Evolutionary conservation across 2,888 invertebrate genomes (phyloP).

Genomic region (Leistus spinibarbis): DNA sequence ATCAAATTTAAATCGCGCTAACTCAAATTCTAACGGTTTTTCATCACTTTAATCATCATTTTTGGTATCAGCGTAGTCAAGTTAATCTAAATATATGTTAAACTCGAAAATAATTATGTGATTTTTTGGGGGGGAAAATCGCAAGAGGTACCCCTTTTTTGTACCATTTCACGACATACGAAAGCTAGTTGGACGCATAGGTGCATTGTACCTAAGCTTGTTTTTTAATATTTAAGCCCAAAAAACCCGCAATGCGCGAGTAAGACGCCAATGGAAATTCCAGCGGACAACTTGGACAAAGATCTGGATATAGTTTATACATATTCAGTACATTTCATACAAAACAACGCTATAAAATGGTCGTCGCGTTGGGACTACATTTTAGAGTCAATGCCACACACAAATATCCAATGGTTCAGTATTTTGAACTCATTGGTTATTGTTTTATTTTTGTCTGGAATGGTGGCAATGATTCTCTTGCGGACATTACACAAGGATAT

Average conservation of each 20-base stretch:
- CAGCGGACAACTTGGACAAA: slow-evolving; percentile 50
- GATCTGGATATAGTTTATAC: slow-evolving; percentile 76
- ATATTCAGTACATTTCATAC: slow-evolving; percentile 82
- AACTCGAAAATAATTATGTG: too few species aligned
- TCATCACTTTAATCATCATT: too few species aligned
- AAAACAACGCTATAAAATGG: slow-evolving; percentile 91
- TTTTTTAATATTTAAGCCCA: slow-evolving; percentile 40
- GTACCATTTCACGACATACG: too few species aligned
- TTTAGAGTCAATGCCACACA: slow-evolving; percentile 96
- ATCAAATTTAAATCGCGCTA: too few species aligned
- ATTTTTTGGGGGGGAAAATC: too few species aligned
- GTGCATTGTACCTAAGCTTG: background rate
- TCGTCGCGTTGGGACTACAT: slow-evolving; percentile 99
- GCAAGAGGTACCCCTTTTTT: too few species aligned
- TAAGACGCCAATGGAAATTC: slow-evolving; percentile 60
- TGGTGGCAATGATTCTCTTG: slow-evolving; percentile 99
- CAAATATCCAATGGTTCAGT: slow-evolving; percentile 99
- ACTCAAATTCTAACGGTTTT: too few species aligned
- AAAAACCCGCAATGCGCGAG: slow-evolving; percentile 51
- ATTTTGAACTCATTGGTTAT: slow-evolving; percentile 98
- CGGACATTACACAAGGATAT: slow-evolving; percentile 98
- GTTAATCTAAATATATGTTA: too few species aligned
- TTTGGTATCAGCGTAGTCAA: too few species aligned
- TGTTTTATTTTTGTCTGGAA: slow-evolving; percentile 94
- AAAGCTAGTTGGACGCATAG: too few species aligned